phyloP scores from a whole-genome alignment of 2,797 vertebrate species.

The Odontamblyopus rebecca region DNA sequence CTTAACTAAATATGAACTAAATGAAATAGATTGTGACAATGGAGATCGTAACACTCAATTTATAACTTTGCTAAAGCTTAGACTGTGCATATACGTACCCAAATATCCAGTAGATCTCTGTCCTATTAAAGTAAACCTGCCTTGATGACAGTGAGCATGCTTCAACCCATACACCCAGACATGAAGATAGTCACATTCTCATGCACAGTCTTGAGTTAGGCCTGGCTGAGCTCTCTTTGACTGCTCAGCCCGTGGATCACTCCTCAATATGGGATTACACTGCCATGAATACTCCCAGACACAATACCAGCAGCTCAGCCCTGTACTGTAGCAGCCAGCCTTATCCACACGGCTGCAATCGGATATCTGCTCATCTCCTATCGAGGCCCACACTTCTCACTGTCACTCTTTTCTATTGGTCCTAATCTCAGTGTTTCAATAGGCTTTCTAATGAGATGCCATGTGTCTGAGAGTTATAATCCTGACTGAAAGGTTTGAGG shows the following conservation, averaged over 20 bases:
- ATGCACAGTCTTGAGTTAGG: constrained; percentile 55
- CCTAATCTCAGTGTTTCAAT: constrained; percentile 42
- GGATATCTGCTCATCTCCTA: constrained; percentile 59
- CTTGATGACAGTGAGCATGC: constrained; percentile 20
- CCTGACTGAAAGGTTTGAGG: constrained; percentile 44
- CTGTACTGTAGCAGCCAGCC: constrained; percentile 56
- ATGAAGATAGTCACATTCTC: constrained; percentile 45
- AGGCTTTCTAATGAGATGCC: constrained; percentile 41
- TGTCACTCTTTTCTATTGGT: constrained; percentile 43
- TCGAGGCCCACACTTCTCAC: constrained; percentile 41
- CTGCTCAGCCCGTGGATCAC: constrained; percentile 73
- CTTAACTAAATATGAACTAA: too few relatives aligned
- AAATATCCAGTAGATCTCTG: not conserved
- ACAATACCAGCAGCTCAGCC: constrained; percentile 67
- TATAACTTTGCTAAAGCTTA: not conserved
- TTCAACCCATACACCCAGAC: constrained; percentile 43
- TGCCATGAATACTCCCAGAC: constrained; percentile 69
- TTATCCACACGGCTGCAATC: constrained; percentile 49
- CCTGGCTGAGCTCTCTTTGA: constrained; percentile 69
- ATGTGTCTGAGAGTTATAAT: constrained; percentile 34
- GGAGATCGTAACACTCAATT: not conserved
- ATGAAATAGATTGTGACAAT: too few relatives aligned
- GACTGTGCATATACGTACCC: not conserved
- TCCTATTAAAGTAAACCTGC: not conserved
- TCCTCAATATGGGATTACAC: constrained; percentile 78